Percentiles rank a stretch among this genome's conserved stretches.
Conservation (phyloP, 2,113 vertebrate species). For the Dromas ardeola region DNA sequence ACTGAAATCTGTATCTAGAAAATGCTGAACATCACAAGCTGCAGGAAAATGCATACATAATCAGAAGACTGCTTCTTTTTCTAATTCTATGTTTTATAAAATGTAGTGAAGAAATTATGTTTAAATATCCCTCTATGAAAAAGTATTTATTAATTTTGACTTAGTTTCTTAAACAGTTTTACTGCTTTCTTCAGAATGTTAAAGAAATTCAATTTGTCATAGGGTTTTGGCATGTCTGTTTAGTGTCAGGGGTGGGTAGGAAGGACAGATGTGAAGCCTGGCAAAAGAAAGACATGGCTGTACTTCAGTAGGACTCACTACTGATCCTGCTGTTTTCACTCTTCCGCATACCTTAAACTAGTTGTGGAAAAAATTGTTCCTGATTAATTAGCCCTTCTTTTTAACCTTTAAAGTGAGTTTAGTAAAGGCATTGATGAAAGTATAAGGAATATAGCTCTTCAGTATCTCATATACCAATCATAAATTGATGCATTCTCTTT, state of each 20-base stretch:
- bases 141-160: neutral
- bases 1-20: neutral
- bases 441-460: neutral
- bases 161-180: neutral
- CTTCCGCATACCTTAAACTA: neutral
- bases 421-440: neutral
- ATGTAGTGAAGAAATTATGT: neutral
- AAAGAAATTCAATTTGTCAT: neutral
- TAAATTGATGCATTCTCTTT: neutral
- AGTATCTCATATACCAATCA: neutral
- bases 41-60: neutral
- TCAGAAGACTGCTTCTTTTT: neutral
- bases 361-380: neutral
- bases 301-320: neutral
- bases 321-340: neutral
- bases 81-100: neutral
- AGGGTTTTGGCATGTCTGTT: neutral
- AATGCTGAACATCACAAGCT: neutral
- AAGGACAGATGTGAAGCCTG: neutral
- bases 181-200: neutral
- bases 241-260: neutral
- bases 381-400: neutral
- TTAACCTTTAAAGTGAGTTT: neutral
- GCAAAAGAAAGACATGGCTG: neutral
- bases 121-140: neutral